Evolutionary conservation across 92 coral and sea anemone species (phyloP).

Genomic region (Bergia puertoricense): DNA sequence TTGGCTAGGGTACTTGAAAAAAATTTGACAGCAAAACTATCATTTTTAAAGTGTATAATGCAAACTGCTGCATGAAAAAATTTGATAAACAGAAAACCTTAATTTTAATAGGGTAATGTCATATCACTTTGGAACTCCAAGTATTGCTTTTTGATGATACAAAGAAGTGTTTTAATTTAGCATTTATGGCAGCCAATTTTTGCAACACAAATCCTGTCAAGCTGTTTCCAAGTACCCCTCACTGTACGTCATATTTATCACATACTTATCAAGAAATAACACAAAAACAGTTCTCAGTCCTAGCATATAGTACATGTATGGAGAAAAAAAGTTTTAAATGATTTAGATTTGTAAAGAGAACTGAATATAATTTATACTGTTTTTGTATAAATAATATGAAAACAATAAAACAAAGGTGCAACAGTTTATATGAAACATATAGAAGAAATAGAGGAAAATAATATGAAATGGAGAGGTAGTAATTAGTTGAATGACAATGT

Average conservation of each 20-base stretch:
- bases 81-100: too few relatives aligned
- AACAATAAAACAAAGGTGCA: not conserved
- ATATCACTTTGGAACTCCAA: too few relatives aligned
- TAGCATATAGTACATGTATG: not conserved
- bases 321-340: not conserved
- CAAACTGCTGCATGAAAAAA: not conserved
- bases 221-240: not conserved
- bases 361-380: not conserved
- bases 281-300: not conserved
- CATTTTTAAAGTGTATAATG: not conserved
- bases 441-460: not conserved
- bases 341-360: conserved; percentile 19
- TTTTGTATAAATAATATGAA: conserved; percentile 14
- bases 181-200: not conserved
- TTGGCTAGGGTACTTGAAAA: not conserved
- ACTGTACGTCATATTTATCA: not conserved
- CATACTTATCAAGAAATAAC: not conserved
- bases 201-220: not conserved
- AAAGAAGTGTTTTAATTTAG: too few relatives aligned
- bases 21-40: not conserved
- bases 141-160: too few relatives aligned
- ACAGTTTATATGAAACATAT: not conserved
- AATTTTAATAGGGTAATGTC: too few relatives aligned
- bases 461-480: too few relatives aligned
- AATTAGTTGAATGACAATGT: not conserved